Percentiles rank a stretch among this genome's conserved stretches.
phyloP scores from a whole-genome alignment of 2,888 invertebrate genomes.

The Therioaphis trifolii region DNA sequence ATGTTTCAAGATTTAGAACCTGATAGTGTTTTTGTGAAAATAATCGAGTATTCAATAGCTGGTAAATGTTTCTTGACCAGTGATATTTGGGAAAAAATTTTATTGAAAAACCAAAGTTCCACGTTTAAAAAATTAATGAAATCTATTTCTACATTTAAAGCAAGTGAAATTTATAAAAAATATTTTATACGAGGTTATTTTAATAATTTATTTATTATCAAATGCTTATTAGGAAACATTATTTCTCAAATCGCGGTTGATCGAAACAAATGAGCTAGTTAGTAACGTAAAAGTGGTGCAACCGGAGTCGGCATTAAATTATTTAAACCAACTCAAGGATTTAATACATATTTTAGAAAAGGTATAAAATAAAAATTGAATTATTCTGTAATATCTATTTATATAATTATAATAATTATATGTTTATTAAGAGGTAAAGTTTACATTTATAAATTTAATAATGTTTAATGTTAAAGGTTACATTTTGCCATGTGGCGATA shows the following conservation, averaged over 20 bases:
- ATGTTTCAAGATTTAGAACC: constrained; percentile 54
- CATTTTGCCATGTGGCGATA: constrained; percentile 13
- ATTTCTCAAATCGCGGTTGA: constrained; percentile 8
- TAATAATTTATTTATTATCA: background rate
- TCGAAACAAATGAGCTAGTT: constrained; percentile 16
- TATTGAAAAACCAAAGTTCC: constrained; percentile 9
- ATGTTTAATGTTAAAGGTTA: constrained; percentile 23
- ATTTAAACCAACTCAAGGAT: constrained; percentile 33
- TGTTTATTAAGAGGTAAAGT: too few species aligned
- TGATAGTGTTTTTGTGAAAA: constrained; percentile 28
- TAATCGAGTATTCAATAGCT: constrained; percentile 48
- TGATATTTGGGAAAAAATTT: constrained; percentile 39
- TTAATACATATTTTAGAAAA: constrained; percentile 26
- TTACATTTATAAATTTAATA: too few species aligned
- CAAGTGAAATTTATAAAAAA: background rate
- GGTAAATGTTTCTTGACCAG: constrained; percentile 45
- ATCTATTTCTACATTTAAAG: constrained; percentile 34
- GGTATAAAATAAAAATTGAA: background rate
- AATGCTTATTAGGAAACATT: background rate
- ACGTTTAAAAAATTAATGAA: background rate
- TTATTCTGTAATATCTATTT: background rate
- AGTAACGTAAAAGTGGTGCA: background rate
- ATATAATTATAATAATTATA: background rate
- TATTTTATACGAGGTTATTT: background rate
- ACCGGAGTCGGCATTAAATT: background rate